Conservation (phyloP, 2,888 invertebrate genomes). For the Drosophila anomalipes region DNA sequence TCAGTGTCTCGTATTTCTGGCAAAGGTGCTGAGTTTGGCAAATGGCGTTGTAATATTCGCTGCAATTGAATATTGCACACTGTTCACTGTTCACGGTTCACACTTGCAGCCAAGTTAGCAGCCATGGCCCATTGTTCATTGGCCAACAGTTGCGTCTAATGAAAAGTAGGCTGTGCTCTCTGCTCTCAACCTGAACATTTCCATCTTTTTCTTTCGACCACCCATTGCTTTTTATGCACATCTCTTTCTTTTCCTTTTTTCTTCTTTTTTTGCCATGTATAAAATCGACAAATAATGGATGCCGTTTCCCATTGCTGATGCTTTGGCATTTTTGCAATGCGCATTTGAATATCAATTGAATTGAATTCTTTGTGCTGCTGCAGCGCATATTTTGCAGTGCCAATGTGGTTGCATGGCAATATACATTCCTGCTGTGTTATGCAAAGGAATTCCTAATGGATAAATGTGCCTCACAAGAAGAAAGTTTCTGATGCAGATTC, state of each 20-base stretch:
- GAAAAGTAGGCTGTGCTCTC: conserved; percentile 39
- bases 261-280: conserved; percentile 56
- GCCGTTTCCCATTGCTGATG: conserved; percentile 52
- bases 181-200: conserved; percentile 18
- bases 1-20: conserved; percentile 53
- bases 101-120: conserved; percentile 43
- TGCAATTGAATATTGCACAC: conserved; percentile 61
- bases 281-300: conserved; percentile 80
- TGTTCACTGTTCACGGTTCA: neutral
- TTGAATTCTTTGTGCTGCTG: conserved; percentile 76
- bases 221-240: conserved; percentile 24
- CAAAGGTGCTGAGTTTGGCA: conserved; percentile 72
- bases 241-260: conserved; percentile 15
- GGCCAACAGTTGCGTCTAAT: conserved; percentile 62
- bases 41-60: conserved; percentile 70
- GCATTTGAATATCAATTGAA: conserved; percentile 82
- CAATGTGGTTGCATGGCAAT: conserved; percentile 66
- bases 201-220: conserved; percentile 10
- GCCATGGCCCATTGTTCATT: conserved; percentile 63
- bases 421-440: conserved; percentile 69
- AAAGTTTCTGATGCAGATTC: conserved; percentile 11
- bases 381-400: conserved; percentile 64
- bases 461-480: conserved; percentile 42
- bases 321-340: conserved; percentile 62
- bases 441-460: conserved; percentile 74